Evolutionary conservation across 2,888 invertebrate species (phyloP).

Genomic region (Vannuccia rotundouncinata): DNA sequence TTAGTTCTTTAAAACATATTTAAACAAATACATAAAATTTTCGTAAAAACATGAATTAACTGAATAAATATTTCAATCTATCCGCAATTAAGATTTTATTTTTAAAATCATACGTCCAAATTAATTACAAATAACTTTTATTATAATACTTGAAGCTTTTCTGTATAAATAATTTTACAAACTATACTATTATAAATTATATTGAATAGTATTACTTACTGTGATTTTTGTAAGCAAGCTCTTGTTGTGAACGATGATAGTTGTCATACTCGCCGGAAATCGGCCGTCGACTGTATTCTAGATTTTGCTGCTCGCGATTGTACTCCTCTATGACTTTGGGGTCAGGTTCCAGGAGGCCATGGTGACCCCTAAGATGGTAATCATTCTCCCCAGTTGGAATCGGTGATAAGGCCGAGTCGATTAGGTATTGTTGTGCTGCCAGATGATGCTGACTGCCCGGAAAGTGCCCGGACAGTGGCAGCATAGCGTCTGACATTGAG

Average conservation of each 20-base stretch:
- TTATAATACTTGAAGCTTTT: not conserved
- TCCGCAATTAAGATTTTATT: too few relatives aligned
- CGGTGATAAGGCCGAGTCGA: not conserved
- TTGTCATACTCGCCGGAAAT: slow-evolving; percentile 35
- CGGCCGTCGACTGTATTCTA: not conserved
- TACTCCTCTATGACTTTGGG: not conserved
- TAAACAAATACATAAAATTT: too few relatives aligned
- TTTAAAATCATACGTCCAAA: too few relatives aligned
- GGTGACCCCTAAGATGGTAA: not conserved
- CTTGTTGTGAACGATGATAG: not conserved
- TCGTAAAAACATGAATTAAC: too few relatives aligned
- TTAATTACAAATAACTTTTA: slow-evolving; percentile 1
- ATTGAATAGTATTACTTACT: not conserved
- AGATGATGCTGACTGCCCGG: not conserved
- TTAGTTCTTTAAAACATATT: too few relatives aligned
- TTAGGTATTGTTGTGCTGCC: not conserved
- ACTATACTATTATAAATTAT: not conserved
- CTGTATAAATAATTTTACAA: not conserved
- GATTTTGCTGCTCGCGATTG: not conserved
- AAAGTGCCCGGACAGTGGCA: not conserved
- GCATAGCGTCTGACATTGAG: not conserved
- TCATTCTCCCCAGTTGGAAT: not conserved
- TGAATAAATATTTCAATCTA: too few relatives aligned
- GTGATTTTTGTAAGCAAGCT: not conserved
- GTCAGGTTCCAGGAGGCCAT: not conserved